Evolutionary conservation across 2,797 vertebrate species (phyloP), one percentile per base, ranked within the genome.

Genomic region (Xerus rutilus): DNA sequence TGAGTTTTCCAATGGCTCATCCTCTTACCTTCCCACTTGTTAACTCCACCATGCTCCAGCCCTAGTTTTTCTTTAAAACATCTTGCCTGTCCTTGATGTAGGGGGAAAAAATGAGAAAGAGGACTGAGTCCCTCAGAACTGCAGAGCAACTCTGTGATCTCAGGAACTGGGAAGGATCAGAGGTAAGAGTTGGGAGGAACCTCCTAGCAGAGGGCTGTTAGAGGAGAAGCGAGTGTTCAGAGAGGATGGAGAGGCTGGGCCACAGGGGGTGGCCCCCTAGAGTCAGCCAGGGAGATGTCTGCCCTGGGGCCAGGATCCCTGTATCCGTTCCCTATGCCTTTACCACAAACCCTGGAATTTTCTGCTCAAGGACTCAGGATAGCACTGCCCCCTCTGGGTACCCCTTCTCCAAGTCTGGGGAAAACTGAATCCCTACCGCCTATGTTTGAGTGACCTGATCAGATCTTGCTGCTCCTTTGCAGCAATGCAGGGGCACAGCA

Each of bases 291-390:
- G 59, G 79, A 73, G 32, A 39, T 3, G 17, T 59, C 2, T 21
- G 15, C n/a, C 81, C 35, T 3, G 30, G 59, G 49, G 9, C 30
- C 1, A 0, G 35, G 17, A 0, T 4, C 25, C 28, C 30, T 10
- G 32, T 13, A 4, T 47, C 78, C 67, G n/a, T 28, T 30, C 30
- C 35, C 54, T 2, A 4, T 11, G 7, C 18, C 69, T 74, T 91
- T 43, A n/a, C 12, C 45, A 52, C 7, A 47, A 25, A 25, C 13
- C 45, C 43, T 8, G 30, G 73, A 30, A 52, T 32, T 8, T 39
- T 47, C 54, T n/a, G 0, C 43, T 47, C 17, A 45, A 54, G 12
- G 72, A 35, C 9, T 39, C 49, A 7, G 39, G 25, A 21, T 7
- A 74, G 67, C 52, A 20, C 45, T 57, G 47, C 57, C 84, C 43